Evolutionary conservation across 2,113 vertebrate species (phyloP).

Genomic region (Halichoerus grypus): DNA sequence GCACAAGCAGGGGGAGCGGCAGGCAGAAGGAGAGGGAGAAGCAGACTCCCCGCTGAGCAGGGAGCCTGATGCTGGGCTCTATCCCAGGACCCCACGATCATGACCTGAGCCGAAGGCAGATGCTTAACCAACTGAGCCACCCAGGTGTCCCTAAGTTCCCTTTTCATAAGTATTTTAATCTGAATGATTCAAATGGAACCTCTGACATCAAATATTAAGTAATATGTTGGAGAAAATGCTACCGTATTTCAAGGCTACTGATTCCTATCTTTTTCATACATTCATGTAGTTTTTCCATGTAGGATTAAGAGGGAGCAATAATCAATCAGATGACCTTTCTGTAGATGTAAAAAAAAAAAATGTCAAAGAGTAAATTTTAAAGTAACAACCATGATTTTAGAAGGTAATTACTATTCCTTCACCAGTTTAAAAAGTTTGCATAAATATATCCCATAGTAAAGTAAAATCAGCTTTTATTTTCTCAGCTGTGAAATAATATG

Average conservation of each 20-base stretch:
- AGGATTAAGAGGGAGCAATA: not conserved
- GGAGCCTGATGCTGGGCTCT: too few species aligned
- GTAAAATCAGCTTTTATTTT: constrained; percentile 46
- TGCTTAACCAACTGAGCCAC: too few species aligned
- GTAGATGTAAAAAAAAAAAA: not conserved
- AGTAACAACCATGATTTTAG: not conserved
- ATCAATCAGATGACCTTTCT: constrained; percentile 11
- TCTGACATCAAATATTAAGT: constrained; percentile 41
- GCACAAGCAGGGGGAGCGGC: too few species aligned
- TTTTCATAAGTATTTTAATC: not conserved
- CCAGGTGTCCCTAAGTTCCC: not conserved
- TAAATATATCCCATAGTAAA: not conserved
- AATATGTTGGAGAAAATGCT: not conserved
- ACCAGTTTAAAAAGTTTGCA: constrained; percentile 13
- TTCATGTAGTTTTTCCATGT: not conserved
- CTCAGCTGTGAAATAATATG: constrained; percentile 60
- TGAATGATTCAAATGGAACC: not conserved
- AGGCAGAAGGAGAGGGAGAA: too few species aligned
- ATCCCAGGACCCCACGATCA: too few species aligned
- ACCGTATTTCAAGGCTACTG: not conserved
- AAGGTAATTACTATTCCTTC: constrained; percentile 35
- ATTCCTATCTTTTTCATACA: not conserved
- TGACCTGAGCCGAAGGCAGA: too few species aligned
- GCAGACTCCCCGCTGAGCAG: too few species aligned
- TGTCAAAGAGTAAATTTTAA: constrained; percentile 32